These are phyloP conservation scores for Saturnia pavonia DNA, from an alignment of 2,888 invertebrate genomes.

Conservation along the genomic window DNA sequence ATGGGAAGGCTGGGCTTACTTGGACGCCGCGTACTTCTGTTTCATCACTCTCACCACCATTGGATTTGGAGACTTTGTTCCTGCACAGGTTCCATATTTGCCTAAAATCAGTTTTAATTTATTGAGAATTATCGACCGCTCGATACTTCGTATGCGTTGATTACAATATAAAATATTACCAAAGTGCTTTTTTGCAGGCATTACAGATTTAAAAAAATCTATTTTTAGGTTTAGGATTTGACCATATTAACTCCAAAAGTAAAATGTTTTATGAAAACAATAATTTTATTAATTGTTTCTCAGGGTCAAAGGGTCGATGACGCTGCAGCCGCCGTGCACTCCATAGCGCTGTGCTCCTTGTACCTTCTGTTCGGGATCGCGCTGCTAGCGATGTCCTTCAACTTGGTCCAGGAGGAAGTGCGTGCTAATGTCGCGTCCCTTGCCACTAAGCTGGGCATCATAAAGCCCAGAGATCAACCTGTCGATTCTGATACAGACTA, in stretches of 20 bases:
- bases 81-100: slow-evolving; percentile 82
- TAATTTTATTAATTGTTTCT: background rate
- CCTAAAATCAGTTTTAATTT: background rate
- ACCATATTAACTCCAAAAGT: slow-evolving; percentile 1
- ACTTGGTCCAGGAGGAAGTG: slow-evolving; percentile 96
- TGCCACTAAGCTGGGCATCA: slow-evolving; percentile 92
- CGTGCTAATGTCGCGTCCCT: slow-evolving; percentile 93
- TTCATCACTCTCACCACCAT: slow-evolving; percentile 97
- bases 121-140: background rate
- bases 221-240: too few species aligned
- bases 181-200: too few species aligned
- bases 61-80: slow-evolving; percentile 95
- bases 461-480: slow-evolving; percentile 84
- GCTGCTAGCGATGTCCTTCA: slow-evolving; percentile 97
- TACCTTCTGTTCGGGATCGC: slow-evolving; percentile 97
- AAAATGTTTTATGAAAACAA: background rate
- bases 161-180: too few species aligned
- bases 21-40: slow-evolving; percentile 96
- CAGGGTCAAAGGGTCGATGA: slow-evolving; percentile 55
- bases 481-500: slow-evolving; percentile 78
- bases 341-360: slow-evolving; percentile 92
- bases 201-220: too few species aligned
- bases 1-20: slow-evolving; percentile 93
- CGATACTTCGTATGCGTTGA: too few species aligned
- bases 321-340: slow-evolving; percentile 69